Percentiles rank a stretch among this genome's conserved stretches.
These are phyloP conservation scores for Nephotettix cincticeps DNA, from an alignment of 1,140 invertebrate genomes.

Conservation along the genomic window DNA sequence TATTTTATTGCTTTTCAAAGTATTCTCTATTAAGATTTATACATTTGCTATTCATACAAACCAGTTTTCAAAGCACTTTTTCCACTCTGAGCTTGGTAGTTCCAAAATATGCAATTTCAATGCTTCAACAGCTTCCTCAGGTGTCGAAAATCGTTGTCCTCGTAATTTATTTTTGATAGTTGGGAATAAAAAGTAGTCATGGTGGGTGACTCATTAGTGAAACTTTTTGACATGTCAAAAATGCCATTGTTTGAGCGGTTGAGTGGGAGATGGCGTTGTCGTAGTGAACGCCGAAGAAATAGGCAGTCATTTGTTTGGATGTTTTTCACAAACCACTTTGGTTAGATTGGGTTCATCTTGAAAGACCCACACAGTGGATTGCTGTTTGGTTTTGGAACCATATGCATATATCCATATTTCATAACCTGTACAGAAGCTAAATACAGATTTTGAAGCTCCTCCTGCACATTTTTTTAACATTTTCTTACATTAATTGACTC, in stretches of 20 bases:
- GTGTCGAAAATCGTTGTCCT: conserved; percentile 43
- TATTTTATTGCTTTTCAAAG: conserved; percentile 19
- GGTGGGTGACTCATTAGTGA: conserved; percentile 48
- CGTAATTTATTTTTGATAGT: conserved; percentile 44
- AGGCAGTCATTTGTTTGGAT: conserved; percentile 31
- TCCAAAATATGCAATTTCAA: conserved; percentile 44
- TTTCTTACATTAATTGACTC: conserved; percentile 36
- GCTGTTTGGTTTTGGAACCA: conserved; percentile 41
- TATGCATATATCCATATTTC: conserved; percentile 40
- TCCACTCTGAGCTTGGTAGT: conserved; percentile 41
- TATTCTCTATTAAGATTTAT: conserved; percentile 28
- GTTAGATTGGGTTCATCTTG: conserved; percentile 40
- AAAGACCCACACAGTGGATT: conserved; percentile 38
- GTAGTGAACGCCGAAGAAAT: conserved; percentile 37
- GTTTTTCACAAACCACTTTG: conserved; percentile 41
- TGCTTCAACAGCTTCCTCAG: conserved; percentile 39
- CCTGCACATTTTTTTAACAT: conserved; percentile 34
- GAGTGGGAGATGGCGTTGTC: conserved; percentile 41
- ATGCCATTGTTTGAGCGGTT: conserved; percentile 35
- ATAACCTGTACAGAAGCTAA: conserved; percentile 35
- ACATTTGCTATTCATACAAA: conserved; percentile 38
- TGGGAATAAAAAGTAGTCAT: conserved; percentile 47
- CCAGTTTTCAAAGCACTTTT: conserved; percentile 42
- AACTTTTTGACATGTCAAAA: conserved; percentile 40
- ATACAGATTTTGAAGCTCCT: conserved; percentile 36